Base-by-base conservation (phyloP, 2,888 invertebrate species). In the Tortricodes alternella region DNA sequence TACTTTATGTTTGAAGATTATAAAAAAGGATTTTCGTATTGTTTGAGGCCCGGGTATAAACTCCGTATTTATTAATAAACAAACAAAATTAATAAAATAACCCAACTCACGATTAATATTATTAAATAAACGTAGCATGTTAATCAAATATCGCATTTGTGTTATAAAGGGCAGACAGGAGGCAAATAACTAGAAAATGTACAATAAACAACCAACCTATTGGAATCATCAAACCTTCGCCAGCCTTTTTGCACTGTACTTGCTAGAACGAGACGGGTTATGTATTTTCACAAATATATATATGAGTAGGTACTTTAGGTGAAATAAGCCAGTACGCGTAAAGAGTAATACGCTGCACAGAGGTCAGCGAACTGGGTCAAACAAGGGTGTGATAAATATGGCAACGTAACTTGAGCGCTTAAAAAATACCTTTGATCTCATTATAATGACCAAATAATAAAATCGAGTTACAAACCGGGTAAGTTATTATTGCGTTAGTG, bases 111-210 rank as follows among this genome's bases (percentile, higher is more conserved):
- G 11, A 11, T 16, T 52, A 5, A 43, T 43, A 35, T 16, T 8
- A 35, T 44, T 35, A 35, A 16, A 41, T 43, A 53, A 46, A 19
- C 6, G 34, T 29, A 16, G 29, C 32, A 46, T 46, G 38, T 46
- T 53, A 53, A 53, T 53, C 46, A 53, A 53, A 53, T 32, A 46
- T 53, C 53, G 16, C 53, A 46, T 46, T 46, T 46, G 32, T 38
- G 46, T 46, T 46, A 9, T 32, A 39, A 46, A 46, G 32, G 38
- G 38, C 29, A 38, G 7, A 39, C 53, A 53, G 32, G 32, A 53
- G 29, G 32, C 29, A 16, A 53, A 53, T 53, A 46, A 53, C 46
- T 46, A 23, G 46, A 46, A 53, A 38, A 21, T 44, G 29, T 44
- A 27, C 29, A 46, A 38, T 39, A 4, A 21, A 53, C 37, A 37